These are phyloP conservation scores for Eira barbara DNA, from an alignment of 2,113 vertebrate genomes.

Conservation along the genomic window DNA sequence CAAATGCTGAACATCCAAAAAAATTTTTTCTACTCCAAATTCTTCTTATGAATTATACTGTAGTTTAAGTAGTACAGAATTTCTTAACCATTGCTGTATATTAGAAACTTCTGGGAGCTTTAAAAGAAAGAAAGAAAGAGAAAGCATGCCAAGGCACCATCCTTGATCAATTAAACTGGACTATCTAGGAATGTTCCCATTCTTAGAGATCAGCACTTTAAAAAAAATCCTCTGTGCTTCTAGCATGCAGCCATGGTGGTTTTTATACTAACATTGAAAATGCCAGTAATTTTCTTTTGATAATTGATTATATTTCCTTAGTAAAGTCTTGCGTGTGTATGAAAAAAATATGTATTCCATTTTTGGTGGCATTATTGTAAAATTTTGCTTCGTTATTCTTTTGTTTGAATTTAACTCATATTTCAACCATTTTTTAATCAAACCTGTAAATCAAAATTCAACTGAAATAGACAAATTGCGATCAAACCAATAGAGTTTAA, in stretches of 20 bases:
- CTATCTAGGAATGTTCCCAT: background rate
- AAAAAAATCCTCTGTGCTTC: background rate
- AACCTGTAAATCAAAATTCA: background rate
- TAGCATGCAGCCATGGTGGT: background rate
- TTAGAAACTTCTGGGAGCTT: background rate
- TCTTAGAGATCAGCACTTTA: background rate
- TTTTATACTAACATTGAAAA: background rate
- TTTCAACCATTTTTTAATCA: background rate
- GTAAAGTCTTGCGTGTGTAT: background rate
- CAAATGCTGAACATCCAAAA: background rate
- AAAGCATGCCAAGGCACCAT: background rate
- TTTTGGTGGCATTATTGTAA: background rate
- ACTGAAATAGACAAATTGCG: background rate
- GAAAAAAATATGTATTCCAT: background rate
- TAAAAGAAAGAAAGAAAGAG: background rate
- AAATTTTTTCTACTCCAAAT: background rate
- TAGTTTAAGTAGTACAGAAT: background rate
- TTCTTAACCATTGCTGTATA: background rate
- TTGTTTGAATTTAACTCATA: constrained; percentile 13
- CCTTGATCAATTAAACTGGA: background rate
- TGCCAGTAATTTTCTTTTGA: background rate
- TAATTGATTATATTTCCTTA: background rate
- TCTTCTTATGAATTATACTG: background rate
- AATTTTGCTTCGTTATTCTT: background rate
- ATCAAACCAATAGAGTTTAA: background rate